Base-by-base conservation (phyloP, 2,888 invertebrate genomes). In the Incurvaria masculella region DNA sequence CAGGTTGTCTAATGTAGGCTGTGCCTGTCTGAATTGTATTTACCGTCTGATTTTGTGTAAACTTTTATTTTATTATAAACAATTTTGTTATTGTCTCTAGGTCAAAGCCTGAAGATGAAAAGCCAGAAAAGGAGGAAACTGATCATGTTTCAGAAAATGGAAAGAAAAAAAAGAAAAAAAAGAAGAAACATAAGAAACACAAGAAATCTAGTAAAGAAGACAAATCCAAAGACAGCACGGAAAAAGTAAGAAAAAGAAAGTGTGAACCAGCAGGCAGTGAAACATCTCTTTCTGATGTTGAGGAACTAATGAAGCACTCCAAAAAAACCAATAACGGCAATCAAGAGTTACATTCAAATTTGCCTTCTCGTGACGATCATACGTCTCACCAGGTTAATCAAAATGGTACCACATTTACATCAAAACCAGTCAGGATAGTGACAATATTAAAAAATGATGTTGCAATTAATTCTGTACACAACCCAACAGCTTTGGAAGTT, bases 111-210 rank as follows among this genome's bases (percentile, higher is more conserved):
- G 33, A 33, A 33, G 14, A 33, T 4, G 14, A 33, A 33, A 4
- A 14, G 4, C 11, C 3, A 14, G 33, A 33, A 33, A 33, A 33
- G 8, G 33, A 33, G 14, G 33, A 14, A n/a, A 14, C 3, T 33
- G 33, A 33, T 4, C 33, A 14, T 3, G 14, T 6, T 14, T 33
- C 33, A 11, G 33, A 33, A 33, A 33, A 33, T 33, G 70, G 70
- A 40, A 56, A 47, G 16, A 76, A 67, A 54, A 82, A 76, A 54
- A 79, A 70, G 55, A 83, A 81, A 58, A 83, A 81, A 53, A 64
- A 62, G 38, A 83, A 82, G 56, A 83, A 83, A 55, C 79, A 85
- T 57, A 87, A 87, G 63, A 90, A 89, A 66, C 85, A 84, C 56
- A 88, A 86, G 61, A 82, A 83, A 56, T 75, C 79, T 47, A 76